Base-by-base conservation (phyloP, 2,797 vertebrate genomes). In the Calcarius lapponicus region DNA sequence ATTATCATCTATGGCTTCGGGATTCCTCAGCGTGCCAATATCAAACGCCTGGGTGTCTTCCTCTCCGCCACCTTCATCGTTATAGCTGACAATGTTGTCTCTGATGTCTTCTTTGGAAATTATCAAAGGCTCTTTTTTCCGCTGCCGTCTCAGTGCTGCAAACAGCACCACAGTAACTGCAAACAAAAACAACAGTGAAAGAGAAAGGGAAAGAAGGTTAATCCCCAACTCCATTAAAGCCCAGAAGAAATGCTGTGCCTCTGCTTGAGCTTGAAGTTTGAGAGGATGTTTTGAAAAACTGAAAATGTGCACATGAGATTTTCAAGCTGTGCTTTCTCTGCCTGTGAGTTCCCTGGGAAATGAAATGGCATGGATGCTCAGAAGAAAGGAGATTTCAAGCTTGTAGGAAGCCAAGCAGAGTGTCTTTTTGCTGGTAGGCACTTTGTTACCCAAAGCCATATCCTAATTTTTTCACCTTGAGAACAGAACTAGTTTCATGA, bases 31-130 rank as follows among this genome's bases (percentile, higher is more conserved):
- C 0, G 99, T 99, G 96, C 99, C 98, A 24, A 99, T 99, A 92
- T 99, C 99, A 90, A 99, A 99, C 5, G 99, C 99, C 97, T 99
- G 99, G 1, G 99, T 99, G 98, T 99, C 99, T 98, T 99, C 99
- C 95, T 99, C 99, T 80, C 99, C 99, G 3, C 99, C 99, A 1
- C 99, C 99, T 84, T 99, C 99, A 11, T 99, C 99, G 2, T 99
- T 99, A 97, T 99, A 99, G 94, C 99, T 99, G 96, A 99, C 99
- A 17, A 99, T 98, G 97, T 99, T 99, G 98, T 99, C 99, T 90
- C 99, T 97, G 96, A 99, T 99, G 90, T 99, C 99, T 97, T 99
- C 99, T 93, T 99, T 99, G 97, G 99, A 99, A 96, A 99, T 98
- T 98, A 99, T 99, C 97, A 99, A 98, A 93, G 99, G 99, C 95